Evolutionary conservation across 2,113 vertebrate species (phyloP).

Genomic region (Noctilio leporinus): DNA sequence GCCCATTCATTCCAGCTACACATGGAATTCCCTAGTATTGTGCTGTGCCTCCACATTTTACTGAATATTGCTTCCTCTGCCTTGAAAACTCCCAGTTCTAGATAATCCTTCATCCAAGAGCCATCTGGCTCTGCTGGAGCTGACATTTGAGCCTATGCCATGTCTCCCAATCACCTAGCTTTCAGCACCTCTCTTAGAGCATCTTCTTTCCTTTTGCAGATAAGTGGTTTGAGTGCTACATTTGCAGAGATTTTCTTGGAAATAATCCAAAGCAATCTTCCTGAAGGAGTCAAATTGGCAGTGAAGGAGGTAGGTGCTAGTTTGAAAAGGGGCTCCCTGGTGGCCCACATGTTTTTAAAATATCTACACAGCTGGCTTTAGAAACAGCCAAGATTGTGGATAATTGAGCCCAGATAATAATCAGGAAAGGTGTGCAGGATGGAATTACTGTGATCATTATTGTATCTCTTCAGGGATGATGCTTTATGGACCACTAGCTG

Average conservation of each 20-base stretch:
- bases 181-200: not conserved
- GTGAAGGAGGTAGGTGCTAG: constrained; percentile 83
- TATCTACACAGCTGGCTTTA: not conserved
- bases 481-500: not conserved
- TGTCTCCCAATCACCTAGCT: not conserved
- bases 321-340: not conserved
- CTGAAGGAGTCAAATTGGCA: constrained; percentile 88
- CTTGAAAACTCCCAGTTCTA: not conserved
- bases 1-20: not conserved
- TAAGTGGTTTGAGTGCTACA: constrained; percentile 79
- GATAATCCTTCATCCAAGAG: not conserved
- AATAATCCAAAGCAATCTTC: constrained; percentile 87
- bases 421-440: not conserved
- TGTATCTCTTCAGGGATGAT: not conserved
- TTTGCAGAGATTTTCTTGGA: constrained; percentile 88
- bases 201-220: constrained; percentile 75
- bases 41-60: not conserved
- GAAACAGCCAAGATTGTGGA: not conserved
- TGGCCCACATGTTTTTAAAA: not conserved
- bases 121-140: not conserved
- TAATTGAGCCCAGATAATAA: not conserved
- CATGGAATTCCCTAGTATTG: not conserved
- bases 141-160: not conserved
- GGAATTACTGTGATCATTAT: not conserved
- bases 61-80: not conserved